Percentiles rank a stretch among this genome's conserved stretches.
phyloP scores from a whole-genome alignment of 2,888 invertebrate genomes.

The Perdita meconis region DNA sequence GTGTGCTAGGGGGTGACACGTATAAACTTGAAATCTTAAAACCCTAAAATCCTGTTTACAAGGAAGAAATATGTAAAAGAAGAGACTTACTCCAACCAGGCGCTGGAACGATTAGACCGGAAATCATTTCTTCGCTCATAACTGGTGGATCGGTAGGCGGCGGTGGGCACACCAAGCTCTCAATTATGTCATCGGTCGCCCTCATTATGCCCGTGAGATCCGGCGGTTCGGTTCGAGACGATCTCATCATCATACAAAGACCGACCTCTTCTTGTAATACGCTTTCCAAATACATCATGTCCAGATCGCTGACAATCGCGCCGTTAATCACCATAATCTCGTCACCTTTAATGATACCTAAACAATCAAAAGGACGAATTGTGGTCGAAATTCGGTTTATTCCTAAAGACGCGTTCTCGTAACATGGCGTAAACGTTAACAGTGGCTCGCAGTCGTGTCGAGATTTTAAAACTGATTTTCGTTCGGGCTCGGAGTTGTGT shows the following conservation, averaged over 20 bases:
- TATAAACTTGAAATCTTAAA: too few relatives aligned
- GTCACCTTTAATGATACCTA: slow-evolving; percentile 98
- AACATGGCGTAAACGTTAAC: too few relatives aligned
- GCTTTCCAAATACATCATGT: slow-evolving; percentile 99
- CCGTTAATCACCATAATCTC: slow-evolving; percentile 99
- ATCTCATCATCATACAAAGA: slow-evolving; percentile 98
- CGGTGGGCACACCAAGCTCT: slow-evolving; percentile 97
- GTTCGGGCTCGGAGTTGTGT: too few relatives aligned
- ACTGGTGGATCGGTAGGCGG: slow-evolving; percentile 97
- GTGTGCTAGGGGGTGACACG: too few relatives aligned
- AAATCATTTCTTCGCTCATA: slow-evolving; percentile 98
- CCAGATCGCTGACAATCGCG: slow-evolving; percentile 98
- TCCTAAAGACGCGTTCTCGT: too few relatives aligned
- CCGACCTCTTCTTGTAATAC: slow-evolving; percentile 97
- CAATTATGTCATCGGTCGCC: slow-evolving; percentile 97
- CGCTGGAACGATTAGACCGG: slow-evolving; percentile 97
- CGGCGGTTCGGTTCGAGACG: slow-evolving; percentile 87
- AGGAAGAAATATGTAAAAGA: too few relatives aligned
- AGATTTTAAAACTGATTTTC: too few relatives aligned
- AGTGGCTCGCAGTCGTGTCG: too few relatives aligned
- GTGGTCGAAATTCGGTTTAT: background rate
- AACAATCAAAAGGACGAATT: background rate
- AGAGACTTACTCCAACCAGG: slow-evolving; percentile 96
- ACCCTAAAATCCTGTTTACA: too few relatives aligned
- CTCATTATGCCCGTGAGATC: slow-evolving; percentile 89